Percentiles rank a stretch among this genome's conserved stretches.
These are phyloP conservation scores for Anarhynchus alexandrinus DNA, from an alignment of 2,113 vertebrate species.

Conservation along the genomic window DNA sequence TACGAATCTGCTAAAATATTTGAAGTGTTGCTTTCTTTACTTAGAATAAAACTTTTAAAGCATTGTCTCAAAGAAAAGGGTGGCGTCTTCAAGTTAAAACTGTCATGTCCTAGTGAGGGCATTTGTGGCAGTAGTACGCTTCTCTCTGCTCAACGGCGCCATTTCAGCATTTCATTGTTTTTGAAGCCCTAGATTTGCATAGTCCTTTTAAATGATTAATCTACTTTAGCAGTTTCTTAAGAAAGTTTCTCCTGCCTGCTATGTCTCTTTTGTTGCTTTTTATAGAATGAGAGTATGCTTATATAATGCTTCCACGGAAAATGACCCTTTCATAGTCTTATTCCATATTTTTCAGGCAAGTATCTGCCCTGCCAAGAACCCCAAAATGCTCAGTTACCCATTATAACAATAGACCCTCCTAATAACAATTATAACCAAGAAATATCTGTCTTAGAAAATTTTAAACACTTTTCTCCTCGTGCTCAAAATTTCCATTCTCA, in stretches of 20 bases:
- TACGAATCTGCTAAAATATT: not conserved
- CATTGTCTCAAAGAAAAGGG: not conserved
- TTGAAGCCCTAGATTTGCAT: not conserved
- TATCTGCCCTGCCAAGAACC: not conserved
- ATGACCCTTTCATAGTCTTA: not conserved
- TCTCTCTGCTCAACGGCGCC: not conserved
- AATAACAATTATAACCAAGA: too few species aligned
- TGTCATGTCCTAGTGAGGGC: rapidly evolving
- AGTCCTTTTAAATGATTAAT: not conserved
- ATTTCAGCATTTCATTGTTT: not conserved
- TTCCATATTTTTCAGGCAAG: not conserved
- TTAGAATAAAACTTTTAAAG: not conserved
- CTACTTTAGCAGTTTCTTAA: not conserved
- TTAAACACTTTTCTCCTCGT: not conserved
- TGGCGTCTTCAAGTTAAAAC: not conserved
- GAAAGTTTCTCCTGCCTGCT: not conserved
- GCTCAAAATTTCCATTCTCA: constrained; percentile 37
- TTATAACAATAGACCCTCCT: too few species aligned
- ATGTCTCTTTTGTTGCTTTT: not conserved
- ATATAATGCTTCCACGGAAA: not conserved
- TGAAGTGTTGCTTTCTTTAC: not conserved
- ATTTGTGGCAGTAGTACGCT: not conserved
- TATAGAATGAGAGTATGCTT: not conserved
- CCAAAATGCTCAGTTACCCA: not conserved
- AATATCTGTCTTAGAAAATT: not conserved